Conservation (phyloP, 2,113 vertebrate genomes). For the Suncus etruscus region DNA sequence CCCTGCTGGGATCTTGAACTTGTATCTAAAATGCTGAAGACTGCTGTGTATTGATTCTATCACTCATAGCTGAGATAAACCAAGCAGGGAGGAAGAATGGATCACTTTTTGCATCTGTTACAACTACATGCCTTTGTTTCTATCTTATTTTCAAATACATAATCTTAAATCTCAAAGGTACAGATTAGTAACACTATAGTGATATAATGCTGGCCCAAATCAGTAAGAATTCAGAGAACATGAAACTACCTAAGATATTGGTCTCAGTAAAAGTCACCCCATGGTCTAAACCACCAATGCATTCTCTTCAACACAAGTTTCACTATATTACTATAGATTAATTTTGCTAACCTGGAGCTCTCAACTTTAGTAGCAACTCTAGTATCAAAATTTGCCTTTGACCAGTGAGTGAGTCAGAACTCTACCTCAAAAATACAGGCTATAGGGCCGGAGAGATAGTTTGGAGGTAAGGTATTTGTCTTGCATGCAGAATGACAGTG, state of each 20-base stretch:
- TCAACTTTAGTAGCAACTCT: background rate
- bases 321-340: background rate
- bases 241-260: background rate
- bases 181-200: slow-evolving; percentile 2
- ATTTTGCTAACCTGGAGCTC: background rate
- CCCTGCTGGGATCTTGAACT: background rate
- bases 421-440: background rate
- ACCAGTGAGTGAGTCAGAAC: background rate
- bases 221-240: slow-evolving; percentile 36
- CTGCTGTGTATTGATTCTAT: background rate
- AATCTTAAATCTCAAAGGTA: slow-evolving; percentile 7
- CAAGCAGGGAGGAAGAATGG: background rate
- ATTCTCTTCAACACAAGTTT: background rate
- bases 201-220: background rate
- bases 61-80: too few species aligned
- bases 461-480: too few species aligned
- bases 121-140: background rate
- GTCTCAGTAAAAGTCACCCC: background rate
- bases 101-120: background rate
- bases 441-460: too few species aligned
- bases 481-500: too few species aligned
- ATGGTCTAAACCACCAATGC: background rate
- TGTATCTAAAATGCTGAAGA: background rate
- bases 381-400: background rate
- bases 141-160: slow-evolving; percentile 48